Base-by-base conservation (phyloP, 2,797 vertebrate species). In the Cetoscarus ocellatus region DNA sequence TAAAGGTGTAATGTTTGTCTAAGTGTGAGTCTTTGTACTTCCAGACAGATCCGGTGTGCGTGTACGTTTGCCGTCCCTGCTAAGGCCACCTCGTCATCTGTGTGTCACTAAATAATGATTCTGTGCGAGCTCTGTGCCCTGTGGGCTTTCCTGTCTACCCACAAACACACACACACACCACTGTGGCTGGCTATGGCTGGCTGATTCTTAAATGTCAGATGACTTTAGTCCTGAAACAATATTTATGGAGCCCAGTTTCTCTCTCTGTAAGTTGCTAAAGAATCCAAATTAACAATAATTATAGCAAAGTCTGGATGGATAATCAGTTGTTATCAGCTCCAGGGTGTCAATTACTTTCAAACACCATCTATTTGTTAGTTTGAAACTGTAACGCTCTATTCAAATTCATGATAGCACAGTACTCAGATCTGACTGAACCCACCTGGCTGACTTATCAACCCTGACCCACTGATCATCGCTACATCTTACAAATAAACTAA, bases 161-260 rank as follows among this genome's bases (percentile, higher is more conserved):
- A 61, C 67, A 53, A 63, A 61, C 51, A 51, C 67, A 60, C 72
- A 57, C 67, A 62, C 60, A 65, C 56, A 39, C 47, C 48, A 39
- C 70, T 80, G 70, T 67, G 73, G 67, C 78, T 86, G 80, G 85
- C 77, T 56, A 86, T 73, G 79, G 88, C 82, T 91, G 92, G 83
- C 86, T 91, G 88, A 88, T 84, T 92, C 91, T 90, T 93, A 94
- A 95, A 95, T 95, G 94, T 93, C 93, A 95, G 86, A 90, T 88
- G 87, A 92, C 88, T 94, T 92, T 85, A 80, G 81, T 92, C 70
- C 73, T 76, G 76, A 73, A 86, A 86, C 71, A 86, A 90, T 80
- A 83, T 89, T 88, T 86, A 73, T 80, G 63, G 80, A 77, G 61
- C 67, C 51, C 68, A 71, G 64, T 81, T 70, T 76, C 67, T 80